phyloP scores from a whole-genome alignment of 2,888 invertebrate genomes.

The Pocota personata region DNA sequence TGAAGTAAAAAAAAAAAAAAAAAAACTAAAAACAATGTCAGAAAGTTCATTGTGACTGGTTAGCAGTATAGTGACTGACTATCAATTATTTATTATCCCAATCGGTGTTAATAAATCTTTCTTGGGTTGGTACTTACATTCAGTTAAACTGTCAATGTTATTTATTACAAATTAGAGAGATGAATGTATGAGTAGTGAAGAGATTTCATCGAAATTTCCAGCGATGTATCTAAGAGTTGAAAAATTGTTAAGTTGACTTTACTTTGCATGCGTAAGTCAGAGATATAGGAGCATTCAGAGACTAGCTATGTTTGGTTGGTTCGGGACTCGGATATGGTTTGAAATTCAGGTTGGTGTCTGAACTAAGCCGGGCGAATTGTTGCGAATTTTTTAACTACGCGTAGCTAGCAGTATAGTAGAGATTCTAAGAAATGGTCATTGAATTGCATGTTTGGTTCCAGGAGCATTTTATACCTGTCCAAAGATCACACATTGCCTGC shows the following conservation, averaged over 20 bases:
- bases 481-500: neutral
- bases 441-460: conserved; percentile 18
- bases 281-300: no score
- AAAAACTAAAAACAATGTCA: conserved; percentile 49
- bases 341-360: no score
- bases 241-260: neutral
- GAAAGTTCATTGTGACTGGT: conserved; percentile 59
- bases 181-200: neutral
- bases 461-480: conserved; percentile 17
- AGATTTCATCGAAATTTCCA: neutral
- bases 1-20: conserved; percentile 26
- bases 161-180: conserved; percentile 45
- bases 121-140: conserved; percentile 12
- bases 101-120: conserved; percentile 68
- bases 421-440: conserved; percentile 27
- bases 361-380: no score
- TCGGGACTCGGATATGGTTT: no score
- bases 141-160: conserved; percentile 40
- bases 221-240: neutral
- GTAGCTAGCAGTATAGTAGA: neutral
- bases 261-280: no score
- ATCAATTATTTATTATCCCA: conserved; percentile 59
- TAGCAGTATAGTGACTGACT: neutral
- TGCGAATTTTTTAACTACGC: no score
- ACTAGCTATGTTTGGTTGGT: no score